A percentile compares a stretch with the other conserved stretches of the same genome.
Conservation (phyloP, 2,113 vertebrate species). For the Catagonus wagneri region DNA sequence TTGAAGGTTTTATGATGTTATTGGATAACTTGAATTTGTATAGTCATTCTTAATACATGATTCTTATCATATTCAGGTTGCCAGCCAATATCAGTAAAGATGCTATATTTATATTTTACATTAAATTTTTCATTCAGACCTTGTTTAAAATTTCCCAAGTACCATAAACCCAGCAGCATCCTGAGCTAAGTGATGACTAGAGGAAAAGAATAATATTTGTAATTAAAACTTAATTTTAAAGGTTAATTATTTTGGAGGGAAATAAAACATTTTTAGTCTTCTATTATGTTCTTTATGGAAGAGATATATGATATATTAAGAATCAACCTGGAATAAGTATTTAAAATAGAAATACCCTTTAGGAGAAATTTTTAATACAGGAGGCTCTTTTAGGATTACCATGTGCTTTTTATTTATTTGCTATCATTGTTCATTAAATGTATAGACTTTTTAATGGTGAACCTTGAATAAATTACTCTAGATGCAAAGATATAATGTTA, state of each 20-base stretch:
- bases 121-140: conserved; percentile 32
- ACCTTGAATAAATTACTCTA: neutral
- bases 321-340: neutral
- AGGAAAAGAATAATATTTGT: conserved; percentile 7
- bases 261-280: neutral
- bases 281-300: neutral
- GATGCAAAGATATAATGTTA: neutral
- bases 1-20: conserved; percentile 35
- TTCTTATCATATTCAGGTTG: neutral
- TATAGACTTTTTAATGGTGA: neutral
- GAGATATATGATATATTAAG: neutral
- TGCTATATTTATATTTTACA: neutral
- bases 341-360: neutral
- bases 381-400: neutral
- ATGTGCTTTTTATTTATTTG: neutral
- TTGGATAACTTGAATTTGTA: conserved; percentile 6
- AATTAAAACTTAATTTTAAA: conserved; percentile 45
- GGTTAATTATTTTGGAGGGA: conserved; percentile 28
- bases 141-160: conserved; percentile 56
- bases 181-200: neutral
- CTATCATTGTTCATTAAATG: neutral
- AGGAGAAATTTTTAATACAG: neutral
- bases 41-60: conserved; percentile 8
- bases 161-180: neutral
- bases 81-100: conserved; percentile 9